phyloP scores from a whole-genome alignment of 1,140 invertebrate species.

The Amyelois transitella region DNA sequence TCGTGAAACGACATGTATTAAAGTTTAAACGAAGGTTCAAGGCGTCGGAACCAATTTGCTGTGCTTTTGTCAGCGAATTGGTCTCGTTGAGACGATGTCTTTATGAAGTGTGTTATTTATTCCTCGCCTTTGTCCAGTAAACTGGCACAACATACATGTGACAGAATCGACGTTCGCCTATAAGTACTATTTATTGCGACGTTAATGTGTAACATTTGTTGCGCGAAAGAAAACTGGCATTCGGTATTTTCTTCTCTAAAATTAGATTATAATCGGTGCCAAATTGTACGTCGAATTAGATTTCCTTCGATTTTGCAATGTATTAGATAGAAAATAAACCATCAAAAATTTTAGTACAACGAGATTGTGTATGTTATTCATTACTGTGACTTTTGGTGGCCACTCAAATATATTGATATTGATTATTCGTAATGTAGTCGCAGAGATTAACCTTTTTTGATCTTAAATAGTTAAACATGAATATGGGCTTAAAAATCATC shows the following conservation, averaged over 20 bases:
- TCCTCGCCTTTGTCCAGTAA: slow-evolving; percentile 15
- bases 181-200: slow-evolving; percentile 27
- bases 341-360: neutral
- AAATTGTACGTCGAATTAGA: slow-evolving; percentile 30
- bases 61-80: slow-evolving; percentile 11
- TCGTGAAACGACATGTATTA: slow-evolving; percentile 9
- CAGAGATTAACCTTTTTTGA: too few relatives aligned
- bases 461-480: too few relatives aligned
- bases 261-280: slow-evolving; percentile 38
- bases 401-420: too few relatives aligned
- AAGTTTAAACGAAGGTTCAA: slow-evolving; percentile 7
- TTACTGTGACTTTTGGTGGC: too few relatives aligned
- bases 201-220: slow-evolving; percentile 18
- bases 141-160: slow-evolving; percentile 18
- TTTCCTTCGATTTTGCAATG: neutral
- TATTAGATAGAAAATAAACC: neutral
- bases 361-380: too few relatives aligned
- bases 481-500: neutral
- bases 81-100: slow-evolving; percentile 13
- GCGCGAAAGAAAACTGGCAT: slow-evolving; percentile 19
- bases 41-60: slow-evolving; percentile 1
- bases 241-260: slow-evolving; percentile 27
- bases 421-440: too few relatives aligned
- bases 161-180: slow-evolving; percentile 28
- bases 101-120: slow-evolving; percentile 20